Conservation (phyloP, 2,113 vertebrate species). For the Brachyhypopomus gauderio region DNA sequence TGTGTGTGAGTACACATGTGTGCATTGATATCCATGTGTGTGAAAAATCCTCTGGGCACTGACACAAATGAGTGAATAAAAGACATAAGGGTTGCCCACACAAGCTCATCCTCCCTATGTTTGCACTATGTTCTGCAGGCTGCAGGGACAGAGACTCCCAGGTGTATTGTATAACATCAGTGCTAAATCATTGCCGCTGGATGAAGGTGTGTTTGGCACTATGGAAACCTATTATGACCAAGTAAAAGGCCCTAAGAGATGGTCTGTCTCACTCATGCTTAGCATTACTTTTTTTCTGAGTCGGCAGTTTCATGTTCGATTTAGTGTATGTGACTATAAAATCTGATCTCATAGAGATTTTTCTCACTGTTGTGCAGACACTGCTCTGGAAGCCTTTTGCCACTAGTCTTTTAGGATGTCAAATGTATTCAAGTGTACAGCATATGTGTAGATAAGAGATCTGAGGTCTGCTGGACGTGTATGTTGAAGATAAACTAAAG, state of each 20-base stretch:
- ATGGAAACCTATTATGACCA: constrained; percentile 4
- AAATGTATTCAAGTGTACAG: background rate
- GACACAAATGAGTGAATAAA: background rate
- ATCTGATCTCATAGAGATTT: constrained; percentile 1
- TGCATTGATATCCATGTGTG: background rate
- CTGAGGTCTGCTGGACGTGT: background rate
- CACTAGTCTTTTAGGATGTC: background rate
- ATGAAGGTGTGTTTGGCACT: background rate
- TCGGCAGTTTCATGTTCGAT: background rate
- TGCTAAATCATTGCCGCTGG: background rate
- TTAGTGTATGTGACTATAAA: background rate
- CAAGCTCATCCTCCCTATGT: background rate
- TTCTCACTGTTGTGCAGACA: background rate
- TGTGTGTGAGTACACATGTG: too few species aligned
- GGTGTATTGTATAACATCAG: background rate
- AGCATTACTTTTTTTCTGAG: background rate
- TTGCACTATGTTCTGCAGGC: background rate
- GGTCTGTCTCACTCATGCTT: background rate
- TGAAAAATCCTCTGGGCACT: background rate
- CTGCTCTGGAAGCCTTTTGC: background rate
- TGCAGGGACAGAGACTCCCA: background rate
- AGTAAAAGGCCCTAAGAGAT: background rate
- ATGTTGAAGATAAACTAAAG: background rate
- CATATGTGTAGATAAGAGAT: background rate
- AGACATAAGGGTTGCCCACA: background rate